phyloP scores from a whole-genome alignment of 1,140 invertebrate species.

The Papilio polytes region DNA sequence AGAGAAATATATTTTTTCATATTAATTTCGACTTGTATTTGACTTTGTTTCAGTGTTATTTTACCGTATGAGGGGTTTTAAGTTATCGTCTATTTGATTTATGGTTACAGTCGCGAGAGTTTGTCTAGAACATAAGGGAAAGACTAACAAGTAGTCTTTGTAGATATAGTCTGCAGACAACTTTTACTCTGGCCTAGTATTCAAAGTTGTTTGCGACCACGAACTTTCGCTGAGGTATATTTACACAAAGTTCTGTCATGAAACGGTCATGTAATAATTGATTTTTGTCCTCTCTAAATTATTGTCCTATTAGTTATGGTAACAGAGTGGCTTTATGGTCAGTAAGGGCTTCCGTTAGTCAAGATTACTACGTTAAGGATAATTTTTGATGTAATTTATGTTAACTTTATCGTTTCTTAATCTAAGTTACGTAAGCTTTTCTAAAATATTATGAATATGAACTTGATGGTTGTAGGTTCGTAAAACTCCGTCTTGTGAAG shows the following conservation, averaged over 20 bases:
- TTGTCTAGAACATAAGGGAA: neutral
- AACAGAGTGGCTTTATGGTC: too few species aligned
- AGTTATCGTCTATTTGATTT: neutral
- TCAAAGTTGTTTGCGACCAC: conserved; percentile 19
- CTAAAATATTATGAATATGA: neutral
- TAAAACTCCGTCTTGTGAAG: neutral
- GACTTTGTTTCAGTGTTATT: neutral
- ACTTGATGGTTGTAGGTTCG: neutral
- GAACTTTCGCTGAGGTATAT: neutral
- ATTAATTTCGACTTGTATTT: neutral
- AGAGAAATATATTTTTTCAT: neutral
- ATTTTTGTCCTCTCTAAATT: neutral
- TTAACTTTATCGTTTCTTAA: neutral
- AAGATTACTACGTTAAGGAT: too few species aligned
- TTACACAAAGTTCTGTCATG: neutral
- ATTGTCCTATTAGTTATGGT: neutral
- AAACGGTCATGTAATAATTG: neutral
- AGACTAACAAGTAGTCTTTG: conserved; percentile 13
- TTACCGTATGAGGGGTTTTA: neutral
- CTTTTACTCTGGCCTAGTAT: conserved; percentile 19
- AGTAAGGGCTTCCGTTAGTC: too few species aligned
- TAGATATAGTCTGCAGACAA: neutral
- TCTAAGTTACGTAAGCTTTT: neutral
- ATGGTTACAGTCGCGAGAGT: neutral
- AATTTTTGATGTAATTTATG: neutral